Conservation (phyloP, 2,113 vertebrate species). For the Myotis lucifugus region DNA sequence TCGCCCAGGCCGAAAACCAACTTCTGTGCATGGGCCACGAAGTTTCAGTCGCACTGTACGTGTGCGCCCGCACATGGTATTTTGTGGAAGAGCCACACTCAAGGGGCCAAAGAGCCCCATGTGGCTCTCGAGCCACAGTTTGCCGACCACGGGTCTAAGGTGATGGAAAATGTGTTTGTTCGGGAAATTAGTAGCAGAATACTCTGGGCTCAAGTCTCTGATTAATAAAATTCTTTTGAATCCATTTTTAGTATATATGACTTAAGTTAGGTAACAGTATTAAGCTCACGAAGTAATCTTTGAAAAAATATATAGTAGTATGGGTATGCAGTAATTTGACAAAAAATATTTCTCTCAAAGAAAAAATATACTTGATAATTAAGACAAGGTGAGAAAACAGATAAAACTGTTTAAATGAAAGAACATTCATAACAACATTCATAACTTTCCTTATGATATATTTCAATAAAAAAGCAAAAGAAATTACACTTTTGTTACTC, state of each 20-base stretch:
- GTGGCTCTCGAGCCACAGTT: too few relatives aligned
- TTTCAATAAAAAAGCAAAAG: slow-evolving; percentile 12
- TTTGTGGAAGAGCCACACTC: too few relatives aligned
- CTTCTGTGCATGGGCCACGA: too few relatives aligned
- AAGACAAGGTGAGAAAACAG: not conserved
- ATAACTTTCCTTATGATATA: not conserved
- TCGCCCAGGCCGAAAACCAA: too few relatives aligned
- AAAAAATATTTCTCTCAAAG: not conserved
- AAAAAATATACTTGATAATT: not conserved
- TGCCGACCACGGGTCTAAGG: too few relatives aligned
- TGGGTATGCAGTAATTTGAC: not conserved
- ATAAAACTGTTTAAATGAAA: slow-evolving; percentile 16
- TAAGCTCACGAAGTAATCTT: slow-evolving; percentile 12
- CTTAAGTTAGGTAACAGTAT: slow-evolving; percentile 7
- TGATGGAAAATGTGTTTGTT: not conserved
- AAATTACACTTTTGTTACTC: not conserved
- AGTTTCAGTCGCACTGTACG: too few relatives aligned
- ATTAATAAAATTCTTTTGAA: slow-evolving; percentile 7
- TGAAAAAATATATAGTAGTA: not conserved
- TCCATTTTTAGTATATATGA: not conserved
- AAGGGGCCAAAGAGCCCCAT: too few relatives aligned
- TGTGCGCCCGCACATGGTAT: too few relatives aligned
- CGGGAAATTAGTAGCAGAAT: not conserved
- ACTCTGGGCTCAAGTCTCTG: not conserved
- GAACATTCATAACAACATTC: not conserved